Conservation (phyloP, 2,113 vertebrate genomes). For the Pomatorhinus ruficollis region DNA sequence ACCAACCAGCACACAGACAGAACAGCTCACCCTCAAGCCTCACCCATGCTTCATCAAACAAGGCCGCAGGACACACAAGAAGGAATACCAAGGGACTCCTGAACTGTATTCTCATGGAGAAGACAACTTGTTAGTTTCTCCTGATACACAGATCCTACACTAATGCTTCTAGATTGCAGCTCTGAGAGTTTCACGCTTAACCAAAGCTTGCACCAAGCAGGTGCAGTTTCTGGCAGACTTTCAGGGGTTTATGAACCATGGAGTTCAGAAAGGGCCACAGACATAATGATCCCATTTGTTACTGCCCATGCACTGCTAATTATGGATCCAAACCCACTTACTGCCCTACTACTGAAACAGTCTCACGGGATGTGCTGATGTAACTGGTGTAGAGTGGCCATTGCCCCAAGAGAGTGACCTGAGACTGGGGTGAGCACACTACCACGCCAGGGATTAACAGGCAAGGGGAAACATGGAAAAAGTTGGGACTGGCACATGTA, state of each 20-base stretch:
- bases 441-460: background rate
- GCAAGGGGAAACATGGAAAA: background rate
- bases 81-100: background rate
- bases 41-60: background rate
- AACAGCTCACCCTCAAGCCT: background rate
- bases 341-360: background rate
- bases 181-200: background rate
- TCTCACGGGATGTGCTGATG: background rate
- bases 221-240: background rate
- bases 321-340: background rate
- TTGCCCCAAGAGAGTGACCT: fast-evolving
- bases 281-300: background rate
- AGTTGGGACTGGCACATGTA: background rate
- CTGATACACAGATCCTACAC: background rate
- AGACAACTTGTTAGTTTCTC: background rate
- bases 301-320: background rate
- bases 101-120: background rate
- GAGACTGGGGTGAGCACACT: background rate
- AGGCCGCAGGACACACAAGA: background rate
- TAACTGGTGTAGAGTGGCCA: fast-evolving
- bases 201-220: background rate
- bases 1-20: background rate
- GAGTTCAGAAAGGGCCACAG: background rate
- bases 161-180: background rate
- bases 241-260: background rate